Base-by-base conservation (phyloP, 2,797 vertebrate genomes). In the Anabas testudineus region DNA sequence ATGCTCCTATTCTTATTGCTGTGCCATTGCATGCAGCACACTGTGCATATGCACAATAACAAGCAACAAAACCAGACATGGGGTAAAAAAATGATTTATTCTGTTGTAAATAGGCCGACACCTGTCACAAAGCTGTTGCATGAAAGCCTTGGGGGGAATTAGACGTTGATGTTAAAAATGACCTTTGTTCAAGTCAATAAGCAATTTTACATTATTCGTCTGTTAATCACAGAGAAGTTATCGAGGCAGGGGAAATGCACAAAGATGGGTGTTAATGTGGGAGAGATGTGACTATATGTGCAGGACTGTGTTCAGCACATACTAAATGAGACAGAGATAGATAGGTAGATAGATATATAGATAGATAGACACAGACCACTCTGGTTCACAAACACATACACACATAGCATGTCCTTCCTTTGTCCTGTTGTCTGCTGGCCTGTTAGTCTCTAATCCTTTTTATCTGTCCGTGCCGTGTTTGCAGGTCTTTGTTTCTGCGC, bases 371-470 rank as follows among this genome's bases (percentile, higher is more conserved):
- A 30, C 5, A 76, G 71, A 80, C n/a, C n/a, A n/a, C 41, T 39
- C 70, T 58, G 47, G 57, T 49, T 67, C 36, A 32, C 37, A 18
- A 28, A 67, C 46, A 76, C 61, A 61, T 16, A 52, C 48, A 74
- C 24, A 68, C 74, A 77, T 22, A 48, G 52, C 55, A 32, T 75
- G 88, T 83, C 81, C 82, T 87, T 88, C 74, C 67, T 71, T 66
- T 74, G 81, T 86, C 84, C 81, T 85, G 80, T 71, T 80, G 80
- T 87, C 78, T 79, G 70, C 80, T 74, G 81, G 59, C 78, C 71
- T 82, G 75, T 84, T 78, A 76, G 76, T 74, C 71, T 71, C 71
- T 92, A 86, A 91, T 93, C 89, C 84, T 88, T 89, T 92, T 88
- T 85, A 89, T 89, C 84, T 88, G 71, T 83, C 70, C 85, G 52